Evolutionary conservation across 2,113 vertebrate species (phyloP).

Genomic region (Myanophis thanlyinensis): DNA sequence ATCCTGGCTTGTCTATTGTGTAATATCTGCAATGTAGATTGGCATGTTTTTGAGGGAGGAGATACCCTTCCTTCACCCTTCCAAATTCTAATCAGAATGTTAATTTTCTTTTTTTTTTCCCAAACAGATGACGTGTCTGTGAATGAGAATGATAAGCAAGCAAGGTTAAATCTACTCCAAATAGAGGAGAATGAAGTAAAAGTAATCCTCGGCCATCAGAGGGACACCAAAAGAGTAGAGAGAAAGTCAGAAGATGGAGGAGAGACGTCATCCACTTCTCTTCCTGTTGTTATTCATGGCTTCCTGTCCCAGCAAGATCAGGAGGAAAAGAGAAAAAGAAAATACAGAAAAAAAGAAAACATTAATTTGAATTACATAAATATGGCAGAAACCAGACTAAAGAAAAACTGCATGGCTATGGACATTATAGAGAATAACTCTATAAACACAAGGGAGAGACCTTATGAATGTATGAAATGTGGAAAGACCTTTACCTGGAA

Average conservation of each 20-base stretch:
- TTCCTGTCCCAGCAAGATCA: neutral
- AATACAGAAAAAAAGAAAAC: neutral
- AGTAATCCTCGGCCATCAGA: too few species aligned
- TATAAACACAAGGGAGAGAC: too few species aligned
- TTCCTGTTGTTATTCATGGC: neutral
- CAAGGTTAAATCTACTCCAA: too few species aligned
- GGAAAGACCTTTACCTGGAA: too few species aligned
- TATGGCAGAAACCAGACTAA: neutral
- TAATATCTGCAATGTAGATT: neutral
- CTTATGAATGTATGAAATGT: too few species aligned
- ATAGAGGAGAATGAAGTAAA: too few species aligned
- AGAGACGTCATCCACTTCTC: neutral
- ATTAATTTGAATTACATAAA: neutral
- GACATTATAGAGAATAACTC: neutral
- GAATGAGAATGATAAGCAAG: neutral
- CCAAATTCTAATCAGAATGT: neutral
- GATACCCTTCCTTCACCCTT: neutral
- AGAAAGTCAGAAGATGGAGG: too few species aligned
- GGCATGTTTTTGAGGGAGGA: neutral
- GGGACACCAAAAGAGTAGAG: too few species aligned
- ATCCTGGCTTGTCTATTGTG: neutral
- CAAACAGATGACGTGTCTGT: neutral
- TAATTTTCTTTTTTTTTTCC: neutral
- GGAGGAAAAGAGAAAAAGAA: neutral
- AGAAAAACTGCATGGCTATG: neutral